A percentile compares a stretch with the other conserved stretches of the same genome.
Conservation (phyloP, 2,113 vertebrate genomes). For the Prionailurus bengalensis region DNA sequence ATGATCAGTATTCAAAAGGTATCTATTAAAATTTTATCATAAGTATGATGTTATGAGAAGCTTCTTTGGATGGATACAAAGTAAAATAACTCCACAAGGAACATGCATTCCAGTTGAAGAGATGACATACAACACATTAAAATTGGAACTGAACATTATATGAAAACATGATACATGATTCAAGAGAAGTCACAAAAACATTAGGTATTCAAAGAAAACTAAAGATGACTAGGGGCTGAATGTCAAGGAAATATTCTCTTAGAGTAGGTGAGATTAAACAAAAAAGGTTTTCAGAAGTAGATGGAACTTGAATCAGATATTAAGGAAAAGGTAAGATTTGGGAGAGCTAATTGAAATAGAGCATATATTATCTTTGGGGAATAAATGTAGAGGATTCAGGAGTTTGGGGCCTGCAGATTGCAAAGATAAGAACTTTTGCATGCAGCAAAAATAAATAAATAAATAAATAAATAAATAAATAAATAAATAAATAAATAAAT, state of each 20-base stretch:
- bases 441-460: neutral
- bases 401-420: neutral
- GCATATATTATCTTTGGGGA: neutral
- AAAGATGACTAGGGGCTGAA: neutral
- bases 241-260: neutral
- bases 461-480: neutral
- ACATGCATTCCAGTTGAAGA: neutral
- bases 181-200: neutral
- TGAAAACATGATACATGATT: neutral
- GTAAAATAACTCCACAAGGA: neutral
- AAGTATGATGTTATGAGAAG: neutral
- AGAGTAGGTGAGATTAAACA: neutral
- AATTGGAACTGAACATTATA: constrained; percentile 17
- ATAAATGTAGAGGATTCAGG: neutral
- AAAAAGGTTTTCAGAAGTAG: neutral
- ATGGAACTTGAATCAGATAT: neutral
- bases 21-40: constrained; percentile 16
- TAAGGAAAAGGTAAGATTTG: neutral
- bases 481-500: too few relatives aligned
- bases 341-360: neutral
- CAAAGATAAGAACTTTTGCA: neutral
- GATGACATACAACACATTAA: neutral
- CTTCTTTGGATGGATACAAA: neutral
- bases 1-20: constrained; percentile 7
- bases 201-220: constrained; percentile 12